Conservation (phyloP, 2,113 vertebrate genomes). For the Microcebus jonahi region DNA sequence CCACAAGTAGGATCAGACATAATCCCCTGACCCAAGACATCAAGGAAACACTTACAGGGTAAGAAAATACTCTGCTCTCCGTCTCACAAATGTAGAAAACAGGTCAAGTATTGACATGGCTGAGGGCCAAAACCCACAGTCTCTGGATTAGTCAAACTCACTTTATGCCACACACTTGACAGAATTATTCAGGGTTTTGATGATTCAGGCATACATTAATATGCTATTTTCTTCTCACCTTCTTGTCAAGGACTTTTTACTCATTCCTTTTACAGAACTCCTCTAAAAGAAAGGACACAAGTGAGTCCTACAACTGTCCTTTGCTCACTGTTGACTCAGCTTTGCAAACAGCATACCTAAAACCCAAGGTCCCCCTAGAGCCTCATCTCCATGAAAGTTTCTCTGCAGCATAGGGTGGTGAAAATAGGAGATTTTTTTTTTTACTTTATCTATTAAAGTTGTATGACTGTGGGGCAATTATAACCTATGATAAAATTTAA, state of each 20-base stretch:
- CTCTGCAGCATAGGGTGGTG: neutral
- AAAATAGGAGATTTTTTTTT: neutral
- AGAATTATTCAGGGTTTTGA: neutral
- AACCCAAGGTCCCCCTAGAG: neutral
- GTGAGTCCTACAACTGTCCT: neutral
- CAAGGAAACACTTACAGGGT: neutral
- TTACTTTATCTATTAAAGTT: neutral
- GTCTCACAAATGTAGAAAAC: neutral
- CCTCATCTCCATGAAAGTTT: neutral
- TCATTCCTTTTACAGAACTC: neutral
- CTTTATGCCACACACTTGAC: neutral
- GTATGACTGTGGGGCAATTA: neutral
- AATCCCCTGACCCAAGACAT: neutral
- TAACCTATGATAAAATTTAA: neutral
- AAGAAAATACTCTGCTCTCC: neutral
- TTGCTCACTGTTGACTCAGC: neutral
- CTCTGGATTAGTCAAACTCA: neutral
- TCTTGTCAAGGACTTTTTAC: neutral
- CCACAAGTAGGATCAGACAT: neutral
- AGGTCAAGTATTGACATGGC: neutral
- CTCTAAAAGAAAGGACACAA: neutral
- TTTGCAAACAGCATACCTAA: neutral
- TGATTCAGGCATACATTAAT: neutral
- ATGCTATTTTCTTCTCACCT: neutral
- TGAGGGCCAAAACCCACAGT: neutral